Evolutionary conservation across 2,113 vertebrate genomes (phyloP).

Genomic region (Centropus bengalensis): DNA sequence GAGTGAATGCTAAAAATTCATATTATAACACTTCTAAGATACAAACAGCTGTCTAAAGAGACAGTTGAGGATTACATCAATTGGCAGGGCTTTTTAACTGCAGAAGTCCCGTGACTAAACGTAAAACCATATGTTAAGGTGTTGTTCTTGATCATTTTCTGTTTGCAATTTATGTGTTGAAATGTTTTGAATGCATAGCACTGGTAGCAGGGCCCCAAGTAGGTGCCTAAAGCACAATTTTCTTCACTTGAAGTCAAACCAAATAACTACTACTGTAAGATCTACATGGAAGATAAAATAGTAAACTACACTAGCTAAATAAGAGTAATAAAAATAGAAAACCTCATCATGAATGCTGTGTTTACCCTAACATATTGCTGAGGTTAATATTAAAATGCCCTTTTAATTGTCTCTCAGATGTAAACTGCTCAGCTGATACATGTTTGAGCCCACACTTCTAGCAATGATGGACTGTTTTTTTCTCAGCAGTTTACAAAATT

Average conservation of each 20-base stretch:
- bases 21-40: background rate
- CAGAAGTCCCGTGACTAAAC: background rate
- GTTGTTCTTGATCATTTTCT: background rate
- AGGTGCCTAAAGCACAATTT: background rate
- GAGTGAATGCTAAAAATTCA: background rate
- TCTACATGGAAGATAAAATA: background rate
- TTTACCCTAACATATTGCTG: background rate
- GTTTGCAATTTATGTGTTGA: background rate
- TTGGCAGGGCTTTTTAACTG: background rate
- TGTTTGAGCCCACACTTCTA: background rate
- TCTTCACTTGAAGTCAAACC: background rate
- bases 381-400: background rate
- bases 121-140: background rate
- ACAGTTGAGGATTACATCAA: background rate
- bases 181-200: background rate
- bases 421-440: background rate
- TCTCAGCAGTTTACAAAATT: background rate
- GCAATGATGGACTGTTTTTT: background rate
- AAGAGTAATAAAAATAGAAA: background rate
- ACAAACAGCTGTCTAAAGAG: background rate
- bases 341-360: background rate
- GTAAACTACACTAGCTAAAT: background rate
- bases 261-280: background rate
- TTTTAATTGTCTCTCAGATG: background rate
- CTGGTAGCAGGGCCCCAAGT: background rate